Base-by-base conservation (phyloP, 2,113 vertebrate genomes). In the Centropristis striata region DNA sequence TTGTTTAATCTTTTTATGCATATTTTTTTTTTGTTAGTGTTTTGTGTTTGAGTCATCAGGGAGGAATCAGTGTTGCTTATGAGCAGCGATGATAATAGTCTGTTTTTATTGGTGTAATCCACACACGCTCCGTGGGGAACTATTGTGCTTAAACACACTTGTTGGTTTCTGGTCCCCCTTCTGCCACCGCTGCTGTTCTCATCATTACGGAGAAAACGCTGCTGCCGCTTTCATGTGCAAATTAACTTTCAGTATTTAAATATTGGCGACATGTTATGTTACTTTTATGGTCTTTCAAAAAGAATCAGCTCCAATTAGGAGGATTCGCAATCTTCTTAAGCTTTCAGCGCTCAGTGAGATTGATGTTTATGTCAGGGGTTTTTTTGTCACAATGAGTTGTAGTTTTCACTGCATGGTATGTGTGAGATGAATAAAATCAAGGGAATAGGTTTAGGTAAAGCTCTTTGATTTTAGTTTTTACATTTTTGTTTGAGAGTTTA, bases 91-190 rank as follows among this genome's bases (percentile, higher is more conserved):
- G 77, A 87, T 86, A 78, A 70, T 78, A 57, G 69, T 72, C 54
- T 75, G 60, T 61, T 87, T 70, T 87, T 87, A 81, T 80, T 82
- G 81, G 41, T 82, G 73, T 85, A 83, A 85, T 83, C 79, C 70
- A 36, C 60, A 61, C 44, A 41, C 42, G 44, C 39, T 63, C 74
- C 77, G 16, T 23, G 0, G 83, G 75, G 87, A 72, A 37, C 69
- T 21, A 63, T 69, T 64, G 64, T 50, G 60, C 49, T 75, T 69
- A 71, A 81, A 81, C 23, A 76, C 74, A 82, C 78, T 71, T 80
- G 65, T 77, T 73, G 82, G 69, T 74, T 53, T 73, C 12, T 36
- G 71, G 25, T 47, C 65, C 27, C 51, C 12, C 11, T 12, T 27
- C 32, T 36, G n/a, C 59, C 21, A 0, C 51, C 2, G 16, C 58